Conservation (phyloP, 2,888 invertebrate genomes). For the Dryocosmus kuriphilus region DNA sequence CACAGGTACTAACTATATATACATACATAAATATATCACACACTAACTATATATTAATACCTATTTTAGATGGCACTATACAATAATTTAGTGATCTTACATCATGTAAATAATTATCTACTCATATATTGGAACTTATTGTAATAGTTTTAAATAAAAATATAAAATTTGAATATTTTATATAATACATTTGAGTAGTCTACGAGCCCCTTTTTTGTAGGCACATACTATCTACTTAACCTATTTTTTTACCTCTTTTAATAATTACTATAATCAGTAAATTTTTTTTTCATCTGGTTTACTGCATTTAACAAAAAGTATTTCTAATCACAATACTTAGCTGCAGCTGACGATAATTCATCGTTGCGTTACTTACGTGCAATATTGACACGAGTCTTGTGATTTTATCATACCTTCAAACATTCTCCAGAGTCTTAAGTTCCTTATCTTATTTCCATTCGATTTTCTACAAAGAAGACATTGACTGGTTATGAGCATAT, state of each 20-base stretch:
- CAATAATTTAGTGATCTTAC: too few relatives aligned
- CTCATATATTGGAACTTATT: too few relatives aligned
- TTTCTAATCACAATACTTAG: not conserved
- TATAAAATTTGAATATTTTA: too few relatives aligned
- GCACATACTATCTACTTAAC: not conserved
- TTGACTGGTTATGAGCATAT: constrained; percentile 18
- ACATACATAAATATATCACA: too few relatives aligned
- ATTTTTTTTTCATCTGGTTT: not conserved
- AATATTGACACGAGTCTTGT: not conserved
- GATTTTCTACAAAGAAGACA: constrained; percentile 18
- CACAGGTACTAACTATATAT: too few relatives aligned
- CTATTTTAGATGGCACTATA: too few relatives aligned
- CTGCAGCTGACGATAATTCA: not conserved
- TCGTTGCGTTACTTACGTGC: constrained; percentile 18
- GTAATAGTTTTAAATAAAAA: too few relatives aligned
- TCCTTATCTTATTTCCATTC: constrained; percentile 27
- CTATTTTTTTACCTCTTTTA: not conserved
- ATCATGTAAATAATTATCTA: too few relatives aligned
- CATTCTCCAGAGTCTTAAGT: constrained; percentile 19
- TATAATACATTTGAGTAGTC: too few relatives aligned
- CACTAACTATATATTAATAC: too few relatives aligned
- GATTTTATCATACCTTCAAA: constrained; percentile 7
- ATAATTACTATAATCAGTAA: not conserved
- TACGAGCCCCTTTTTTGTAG: too few relatives aligned
- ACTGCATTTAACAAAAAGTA: not conserved